Evolutionary conservation across 1,140 invertebrate species (phyloP).

Genomic region (Macrocentrus cingulum): DNA sequence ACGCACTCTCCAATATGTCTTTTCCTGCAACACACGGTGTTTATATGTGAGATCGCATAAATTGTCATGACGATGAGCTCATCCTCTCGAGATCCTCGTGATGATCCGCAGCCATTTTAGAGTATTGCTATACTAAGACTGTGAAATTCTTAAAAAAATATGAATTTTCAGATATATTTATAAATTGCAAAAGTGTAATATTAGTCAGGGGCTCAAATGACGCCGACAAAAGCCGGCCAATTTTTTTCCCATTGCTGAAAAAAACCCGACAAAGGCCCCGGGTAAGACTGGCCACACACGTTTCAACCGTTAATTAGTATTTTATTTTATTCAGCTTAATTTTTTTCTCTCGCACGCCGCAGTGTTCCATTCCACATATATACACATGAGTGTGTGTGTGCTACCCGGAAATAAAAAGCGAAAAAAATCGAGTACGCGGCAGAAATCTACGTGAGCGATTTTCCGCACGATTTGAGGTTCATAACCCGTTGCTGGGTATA

Average conservation of each 20-base stretch:
- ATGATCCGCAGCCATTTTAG: too few species aligned
- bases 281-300: not conserved
- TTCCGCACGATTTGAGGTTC: constrained; percentile 35
- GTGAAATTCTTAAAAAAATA: too few species aligned
- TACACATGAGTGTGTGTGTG: not conserved
- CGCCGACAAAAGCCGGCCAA: not conserved
- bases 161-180: too few species aligned
- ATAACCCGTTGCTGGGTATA: too few species aligned
- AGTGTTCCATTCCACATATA: not conserved
- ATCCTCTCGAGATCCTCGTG: not conserved
- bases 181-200: too few species aligned
- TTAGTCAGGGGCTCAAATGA: too few species aligned
- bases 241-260: not conserved
- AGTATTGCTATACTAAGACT: too few species aligned
- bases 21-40: not conserved
- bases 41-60: constrained; percentile 4
- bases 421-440: constrained; percentile 14
- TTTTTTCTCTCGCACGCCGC: too few species aligned
- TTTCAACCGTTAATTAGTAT: constrained; percentile 9
- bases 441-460: constrained; percentile 24
- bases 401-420: constrained; percentile 11
- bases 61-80: not conserved
- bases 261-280: not conserved
- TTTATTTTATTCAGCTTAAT: not conserved
- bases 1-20: constrained; percentile 1